Evolutionary conservation across 2,797 vertebrate genomes (phyloP).

Genomic region (Notoglanidium macrostoma): DNA sequence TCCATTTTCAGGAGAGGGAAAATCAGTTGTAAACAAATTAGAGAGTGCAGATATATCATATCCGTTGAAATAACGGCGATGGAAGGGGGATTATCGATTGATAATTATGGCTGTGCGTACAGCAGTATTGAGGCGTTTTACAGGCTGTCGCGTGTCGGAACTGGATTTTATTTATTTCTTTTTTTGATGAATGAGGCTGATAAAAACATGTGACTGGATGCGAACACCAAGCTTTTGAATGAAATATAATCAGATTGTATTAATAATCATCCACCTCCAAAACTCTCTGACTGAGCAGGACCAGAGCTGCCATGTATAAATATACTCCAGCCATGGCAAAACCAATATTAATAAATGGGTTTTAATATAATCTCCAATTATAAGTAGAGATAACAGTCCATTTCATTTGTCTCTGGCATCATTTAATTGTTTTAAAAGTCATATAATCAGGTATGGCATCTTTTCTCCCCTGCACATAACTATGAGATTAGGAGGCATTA

Average conservation of each 20-base stretch:
- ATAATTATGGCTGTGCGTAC: slow-evolving; percentile 51
- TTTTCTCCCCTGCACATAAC: background rate
- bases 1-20: background rate
- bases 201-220: slow-evolving; percentile 66
- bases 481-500: background rate
- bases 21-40: slow-evolving; percentile 55
- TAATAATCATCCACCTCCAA: background rate
- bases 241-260: background rate
- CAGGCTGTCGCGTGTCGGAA: background rate
- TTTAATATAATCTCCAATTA: background rate
- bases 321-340: background rate
- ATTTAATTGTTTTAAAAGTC: background rate
- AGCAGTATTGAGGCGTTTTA: slow-evolving; percentile 45
- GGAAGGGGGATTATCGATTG: slow-evolving; percentile 50
- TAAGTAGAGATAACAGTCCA: background rate
- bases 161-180: background rate
- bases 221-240: slow-evolving; percentile 52
- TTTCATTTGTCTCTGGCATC: background rate
- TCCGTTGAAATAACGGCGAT: slow-evolving; percentile 45
- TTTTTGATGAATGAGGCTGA: slow-evolving; percentile 66
- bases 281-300: background rate
- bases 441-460: background rate
- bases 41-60: slow-evolving; percentile 20
- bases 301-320: background rate
- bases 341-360: background rate